These are phyloP conservation scores for Vespertilio murinus DNA, from an alignment of 2,797 vertebrate species.

Conservation along the genomic window DNA sequence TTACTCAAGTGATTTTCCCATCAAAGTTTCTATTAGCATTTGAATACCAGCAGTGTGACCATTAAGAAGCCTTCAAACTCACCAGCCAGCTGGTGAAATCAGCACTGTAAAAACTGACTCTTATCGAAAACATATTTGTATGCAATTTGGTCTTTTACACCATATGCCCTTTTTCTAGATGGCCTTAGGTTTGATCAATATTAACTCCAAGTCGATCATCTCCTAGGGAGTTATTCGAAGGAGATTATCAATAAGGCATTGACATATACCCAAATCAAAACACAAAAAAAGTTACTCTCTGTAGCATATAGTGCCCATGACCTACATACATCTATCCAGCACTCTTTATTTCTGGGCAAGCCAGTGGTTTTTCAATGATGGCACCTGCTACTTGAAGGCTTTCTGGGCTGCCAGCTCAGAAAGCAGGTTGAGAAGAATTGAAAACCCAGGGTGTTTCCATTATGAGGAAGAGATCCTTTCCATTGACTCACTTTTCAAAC, in stretches of 20 bases:
- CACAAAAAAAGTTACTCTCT: not conserved
- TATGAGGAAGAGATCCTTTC: not conserved
- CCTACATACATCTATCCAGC: not conserved
- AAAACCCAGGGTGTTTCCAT: not conserved
- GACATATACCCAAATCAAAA: not conserved
- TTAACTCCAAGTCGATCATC: conserved; percentile 35
- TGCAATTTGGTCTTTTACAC: conserved; percentile 61
- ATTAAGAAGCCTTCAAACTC: conserved; percentile 53
- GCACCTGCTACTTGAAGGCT: not conserved
- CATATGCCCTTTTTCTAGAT: conserved; percentile 52
- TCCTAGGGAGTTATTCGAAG: not conserved
- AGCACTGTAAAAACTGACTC: conserved; percentile 48
- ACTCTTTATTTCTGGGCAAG: not conserved
- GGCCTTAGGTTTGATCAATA: conserved; percentile 29
- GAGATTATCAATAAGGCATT: not conserved
- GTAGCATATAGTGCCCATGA: not conserved
- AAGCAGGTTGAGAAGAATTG: not conserved
- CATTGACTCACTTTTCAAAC: not conserved
- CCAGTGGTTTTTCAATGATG: not conserved
- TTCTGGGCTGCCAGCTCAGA: not conserved
- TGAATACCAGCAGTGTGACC: conserved; percentile 24
- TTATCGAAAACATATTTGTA: conserved; percentile 57
- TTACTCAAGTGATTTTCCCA: conserved; percentile 67
- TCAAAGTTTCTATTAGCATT: conserved; percentile 66
- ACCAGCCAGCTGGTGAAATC: conserved; percentile 66